Conservation (phyloP, 2,888 invertebrate species). For the Dastarcus helophoroides region DNA sequence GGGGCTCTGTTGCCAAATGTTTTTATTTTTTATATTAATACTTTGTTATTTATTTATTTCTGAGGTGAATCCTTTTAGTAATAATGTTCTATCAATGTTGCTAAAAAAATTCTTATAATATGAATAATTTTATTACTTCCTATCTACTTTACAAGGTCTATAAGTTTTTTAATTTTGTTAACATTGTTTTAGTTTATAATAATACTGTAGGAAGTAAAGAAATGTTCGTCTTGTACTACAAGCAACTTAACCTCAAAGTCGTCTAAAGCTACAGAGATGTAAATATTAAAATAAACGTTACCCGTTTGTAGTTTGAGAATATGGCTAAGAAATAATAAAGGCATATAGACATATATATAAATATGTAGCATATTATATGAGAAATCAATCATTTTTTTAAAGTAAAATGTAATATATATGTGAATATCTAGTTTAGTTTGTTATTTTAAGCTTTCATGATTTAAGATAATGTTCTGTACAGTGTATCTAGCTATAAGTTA, state of each 20-base stretch:
- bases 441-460: constrained; percentile 31
- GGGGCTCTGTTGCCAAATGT: constrained; percentile 22
- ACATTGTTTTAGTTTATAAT: constrained; percentile 16
- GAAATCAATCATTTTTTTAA: constrained; percentile 36
- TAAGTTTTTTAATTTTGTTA: no score
- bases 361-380: constrained; percentile 32
- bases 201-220: constrained; percentile 17
- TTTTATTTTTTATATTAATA: constrained; percentile 22
- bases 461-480: constrained; percentile 38
- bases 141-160: no score
- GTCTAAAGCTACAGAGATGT: constrained; percentile 22
- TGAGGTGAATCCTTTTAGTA: constrained; percentile 2
- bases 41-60: constrained; percentile 22
- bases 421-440: constrained; percentile 36
- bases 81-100: constrained; percentile 5
- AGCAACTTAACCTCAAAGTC: constrained; percentile 23
- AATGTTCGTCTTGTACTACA: constrained; percentile 9
- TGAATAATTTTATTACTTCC: no score
- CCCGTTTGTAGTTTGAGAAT: constrained; percentile 36
- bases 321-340: constrained; percentile 30
- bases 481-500: constrained; percentile 38
- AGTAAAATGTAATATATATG: constrained; percentile 38
- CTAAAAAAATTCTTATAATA: constrained; percentile 1
- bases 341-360: constrained; percentile 36
- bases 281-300: constrained; percentile 32